These are phyloP conservation scores for Zoanthus gigantus DNA, from an alignment of 92 coral and sea anemone genomes.

Conservation along the genomic window DNA sequence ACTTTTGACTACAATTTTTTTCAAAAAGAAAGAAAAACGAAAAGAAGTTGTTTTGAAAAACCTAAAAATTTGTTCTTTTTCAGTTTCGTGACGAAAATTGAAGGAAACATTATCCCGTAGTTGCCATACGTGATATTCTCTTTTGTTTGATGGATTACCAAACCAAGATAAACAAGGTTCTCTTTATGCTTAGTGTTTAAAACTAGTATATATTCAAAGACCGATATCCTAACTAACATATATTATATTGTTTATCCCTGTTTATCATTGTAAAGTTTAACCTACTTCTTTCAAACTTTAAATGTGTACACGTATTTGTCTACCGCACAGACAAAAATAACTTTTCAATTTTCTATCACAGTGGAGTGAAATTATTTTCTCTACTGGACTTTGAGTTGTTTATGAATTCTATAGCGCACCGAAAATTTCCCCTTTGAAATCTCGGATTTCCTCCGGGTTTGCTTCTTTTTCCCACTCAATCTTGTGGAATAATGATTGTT, in stretches of 20 bases:
- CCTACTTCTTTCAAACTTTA: neutral
- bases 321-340: neutral
- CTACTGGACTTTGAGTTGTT: neutral
- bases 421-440: neutral
- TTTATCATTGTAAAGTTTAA: neutral
- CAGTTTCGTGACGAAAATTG: conserved; percentile 10
- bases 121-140: neutral
- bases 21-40: neutral
- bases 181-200: neutral
- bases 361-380: neutral
- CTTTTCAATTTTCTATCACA: neutral
- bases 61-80: neutral
- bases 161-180: neutral
- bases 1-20: neutral
- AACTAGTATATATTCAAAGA: neutral
- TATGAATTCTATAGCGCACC: neutral
- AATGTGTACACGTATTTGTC: neutral
- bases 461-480: neutral
- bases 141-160: conserved; percentile 9
- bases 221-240: conserved; percentile 6
- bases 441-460: neutral
- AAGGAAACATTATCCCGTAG: neutral
- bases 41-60: neutral
- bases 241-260: conserved; percentile 28
- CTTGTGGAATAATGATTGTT: neutral